Conservation (phyloP, 2,113 vertebrate genomes). For the Scophthalmus maximus region DNA sequence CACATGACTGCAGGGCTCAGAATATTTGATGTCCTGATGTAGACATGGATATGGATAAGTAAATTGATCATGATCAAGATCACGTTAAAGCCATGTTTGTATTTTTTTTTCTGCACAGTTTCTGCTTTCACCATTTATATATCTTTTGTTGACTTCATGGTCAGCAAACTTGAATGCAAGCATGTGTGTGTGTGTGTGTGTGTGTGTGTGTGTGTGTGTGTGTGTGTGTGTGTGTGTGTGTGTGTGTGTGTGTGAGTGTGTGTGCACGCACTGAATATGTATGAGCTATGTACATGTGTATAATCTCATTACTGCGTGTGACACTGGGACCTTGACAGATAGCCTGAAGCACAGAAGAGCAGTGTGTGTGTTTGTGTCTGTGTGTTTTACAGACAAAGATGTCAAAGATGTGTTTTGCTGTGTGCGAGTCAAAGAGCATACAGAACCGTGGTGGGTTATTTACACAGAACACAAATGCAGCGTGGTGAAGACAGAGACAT, state of each 20-base stretch:
- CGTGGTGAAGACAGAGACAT: conserved; percentile 31
- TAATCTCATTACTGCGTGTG: conserved; percentile 62
- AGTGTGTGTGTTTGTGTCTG: conserved; percentile 19
- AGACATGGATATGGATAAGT: not conserved
- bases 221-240: conserved; percentile 7
- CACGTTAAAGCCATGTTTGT: not conserved
- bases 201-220: not conserved
- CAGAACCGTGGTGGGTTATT: conserved; percentile 46
- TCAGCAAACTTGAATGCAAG: not conserved
- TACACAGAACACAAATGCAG: conserved; percentile 50
- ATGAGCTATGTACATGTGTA: conserved; percentile 22
- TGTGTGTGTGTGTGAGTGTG: not conserved
- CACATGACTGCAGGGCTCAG: not conserved
- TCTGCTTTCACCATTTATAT: not conserved
- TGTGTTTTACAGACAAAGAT: conserved; percentile 4
- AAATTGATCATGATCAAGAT: not conserved
- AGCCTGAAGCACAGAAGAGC: conserved; percentile 50
- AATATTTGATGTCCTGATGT: conserved; percentile 2
- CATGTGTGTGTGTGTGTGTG: conserved; percentile 9
- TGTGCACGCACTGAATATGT: conserved; percentile 17
- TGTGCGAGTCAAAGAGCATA: conserved; percentile 37
- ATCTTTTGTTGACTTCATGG: conserved; percentile 1
- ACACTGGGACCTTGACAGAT: conserved; percentile 62
- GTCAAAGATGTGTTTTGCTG: conserved; percentile 1
- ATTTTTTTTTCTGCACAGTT: not conserved